Evolutionary conservation across 2,797 vertebrate species (phyloP), one percentile per base, ranked within the genome.

Genomic region (Eleutherodactylus coqui): DNA sequence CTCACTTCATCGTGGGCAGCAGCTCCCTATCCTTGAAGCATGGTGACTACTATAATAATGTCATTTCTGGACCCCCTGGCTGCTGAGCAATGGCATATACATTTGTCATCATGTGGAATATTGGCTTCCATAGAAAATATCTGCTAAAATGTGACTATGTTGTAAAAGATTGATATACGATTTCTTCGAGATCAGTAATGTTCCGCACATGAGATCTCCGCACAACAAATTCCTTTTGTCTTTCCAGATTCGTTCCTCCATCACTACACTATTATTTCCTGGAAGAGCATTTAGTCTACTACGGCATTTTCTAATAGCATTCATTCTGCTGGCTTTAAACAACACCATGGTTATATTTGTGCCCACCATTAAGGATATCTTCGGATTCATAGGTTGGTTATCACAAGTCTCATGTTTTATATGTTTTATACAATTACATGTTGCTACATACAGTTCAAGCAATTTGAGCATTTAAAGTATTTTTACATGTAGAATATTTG

Each of bases 361-460:
- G 64, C 98, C 98, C 5, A 95, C 96, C 83, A 99, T 99, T 93
- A 96, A 97, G 92, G 97, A 99, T 91, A 99, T 99, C 91, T 99
- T 99, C 11, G 98, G 98, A 91, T 99, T 99, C 90, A 99, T 99
- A n/a, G 98, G 98, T 99, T 92, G 92, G 96, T 92, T 87, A 84
- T 19, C n/a, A 13, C 1, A 55, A 29, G 45, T 29, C 21, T 19
- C 32, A 13, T 29, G 9, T 9, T 70, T 29, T 82, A 7, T 17
- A 43, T 75, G 14, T 19, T 89, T 41, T 84, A 11, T 38, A 89
- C 29, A 51, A 11, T 53, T 8, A 75, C 7, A 6, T 32, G 11
- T 49, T 19, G 3, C 43, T 58, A 88, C 0, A 21, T 11, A 70
- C 11, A 41, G 36, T 34, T 3, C 29, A 19, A 34, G 36, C 16